Evolutionary conservation across 1,140 invertebrate species (phyloP), one percentile per base, ranked within the genome.

Genomic region (Panagrolaimus sp.): DNA sequence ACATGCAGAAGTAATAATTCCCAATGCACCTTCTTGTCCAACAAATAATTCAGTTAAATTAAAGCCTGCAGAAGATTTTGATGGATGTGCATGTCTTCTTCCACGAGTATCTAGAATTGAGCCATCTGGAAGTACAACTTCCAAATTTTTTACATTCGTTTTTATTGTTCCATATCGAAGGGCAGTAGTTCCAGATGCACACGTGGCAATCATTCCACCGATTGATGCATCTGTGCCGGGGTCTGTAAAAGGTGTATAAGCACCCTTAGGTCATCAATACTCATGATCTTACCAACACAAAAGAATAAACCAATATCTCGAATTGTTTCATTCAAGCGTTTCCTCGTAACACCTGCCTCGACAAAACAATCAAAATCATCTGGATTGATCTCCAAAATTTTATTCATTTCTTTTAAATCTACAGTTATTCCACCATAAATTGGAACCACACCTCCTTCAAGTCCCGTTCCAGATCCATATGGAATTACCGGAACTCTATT

Each of bases 11-110:
- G 87, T 88, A 23, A 88, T 87, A 20, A 87, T 83, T 27, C 87
- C 87, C n/a, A 88, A 74, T 9, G 86, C 87, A 44, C 87, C 87
- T 80, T 88, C 87, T 23, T 85, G 86, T n/a, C 87, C 87, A 44
- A 88, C 83, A 83, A 87, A 87, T 46, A 88, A 72, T 74, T 87
- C 86, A 7, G 87, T 88, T 43, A 88, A 73, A 72, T 88, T 88
- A 69, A 87, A 87, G 0, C 87, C 87, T 71, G 87, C 87, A 42
- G 87, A 84, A 5, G 85, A 85, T 79, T 88, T 88, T 72, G 2
- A 87, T 43, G 84, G 82, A 62, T 86, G 74, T 62, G 84, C 78
- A 4, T 78, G n/a, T n/a, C n/a, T 82, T 68, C 84, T 78, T 47
- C 87, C 87, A 69, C 85, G 84, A 23, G 87, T 88, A 69, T 87